A percentile compares a stretch with the other conserved stretches of the same genome.
Evolutionary conservation across 2,113 vertebrate genomes (phyloP).

Genomic region (Calonectris borealis): DNA sequence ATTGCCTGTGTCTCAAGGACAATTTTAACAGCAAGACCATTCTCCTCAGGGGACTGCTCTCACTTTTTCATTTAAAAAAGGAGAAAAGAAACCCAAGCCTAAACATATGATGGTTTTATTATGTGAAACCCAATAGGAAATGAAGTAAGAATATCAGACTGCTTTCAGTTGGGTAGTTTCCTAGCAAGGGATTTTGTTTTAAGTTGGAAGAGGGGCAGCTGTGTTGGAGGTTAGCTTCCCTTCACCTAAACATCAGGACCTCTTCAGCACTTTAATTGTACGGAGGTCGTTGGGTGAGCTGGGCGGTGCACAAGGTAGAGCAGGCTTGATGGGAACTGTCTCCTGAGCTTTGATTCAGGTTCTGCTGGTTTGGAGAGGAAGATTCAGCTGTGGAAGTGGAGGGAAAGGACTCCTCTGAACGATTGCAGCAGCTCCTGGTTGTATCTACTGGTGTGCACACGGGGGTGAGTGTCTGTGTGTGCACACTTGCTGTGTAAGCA

Average conservation of each 20-base stretch:
- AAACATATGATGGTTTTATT: conserved; percentile 72
- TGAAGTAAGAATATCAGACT: conserved; percentile 70
- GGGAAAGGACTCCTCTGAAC: background rate
- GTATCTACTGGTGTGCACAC: background rate
- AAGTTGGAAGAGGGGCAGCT: background rate
- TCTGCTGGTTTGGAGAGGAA: background rate
- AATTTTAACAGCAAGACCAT: conserved; percentile 66
- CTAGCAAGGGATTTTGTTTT: conserved; percentile 27
- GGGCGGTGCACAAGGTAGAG: background rate
- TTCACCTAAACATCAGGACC: background rate
- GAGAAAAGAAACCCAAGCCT: conserved; percentile 42
- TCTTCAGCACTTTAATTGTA: background rate
- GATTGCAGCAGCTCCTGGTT: background rate
- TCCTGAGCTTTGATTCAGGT: background rate
- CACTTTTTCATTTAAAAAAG: conserved; percentile 59
- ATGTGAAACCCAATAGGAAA: conserved; percentile 77
- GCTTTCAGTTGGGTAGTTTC: conserved; percentile 56
- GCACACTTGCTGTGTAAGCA: background rate
- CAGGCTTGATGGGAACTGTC: background rate
- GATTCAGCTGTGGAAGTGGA: background rate
- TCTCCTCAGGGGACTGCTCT: conserved; percentile 58
- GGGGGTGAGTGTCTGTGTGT: background rate
- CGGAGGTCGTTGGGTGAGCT: background rate
- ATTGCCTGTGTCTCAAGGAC: conserved; percentile 8
- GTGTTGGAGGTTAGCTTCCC: background rate